Evolutionary conservation across 2,888 invertebrate species (phyloP).

Genomic region (Nemoura dubitans): DNA sequence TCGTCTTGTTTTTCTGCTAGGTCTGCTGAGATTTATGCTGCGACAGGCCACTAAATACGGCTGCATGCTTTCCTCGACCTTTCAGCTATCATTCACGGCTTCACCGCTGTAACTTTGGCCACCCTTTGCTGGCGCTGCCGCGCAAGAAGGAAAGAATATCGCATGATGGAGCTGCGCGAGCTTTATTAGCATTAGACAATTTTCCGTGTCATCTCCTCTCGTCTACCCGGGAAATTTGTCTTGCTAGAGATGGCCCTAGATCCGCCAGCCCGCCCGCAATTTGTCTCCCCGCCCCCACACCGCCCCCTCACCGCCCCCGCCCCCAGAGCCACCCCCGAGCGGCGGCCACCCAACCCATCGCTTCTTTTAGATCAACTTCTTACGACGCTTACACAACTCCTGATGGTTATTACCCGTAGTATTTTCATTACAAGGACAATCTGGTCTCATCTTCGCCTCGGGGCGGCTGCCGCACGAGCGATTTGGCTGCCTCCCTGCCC

Average conservation of each 20-base stretch:
- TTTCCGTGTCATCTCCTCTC: slow-evolving; percentile 45
- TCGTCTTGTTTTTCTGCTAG: neutral
- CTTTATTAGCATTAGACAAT: slow-evolving; percentile 46
- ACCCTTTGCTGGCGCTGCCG: slow-evolving; percentile 14
- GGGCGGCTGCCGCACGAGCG: neutral
- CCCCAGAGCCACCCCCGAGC: neutral
- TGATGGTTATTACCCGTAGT: slow-evolving; percentile 37
- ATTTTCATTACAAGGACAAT: slow-evolving; percentile 36
- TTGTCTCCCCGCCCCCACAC: slow-evolving; percentile 33
- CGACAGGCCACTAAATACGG: slow-evolving; percentile 2
- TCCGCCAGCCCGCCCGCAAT: slow-evolving; percentile 28
- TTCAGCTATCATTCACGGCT: neutral
- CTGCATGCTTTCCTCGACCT: slow-evolving; percentile 13
- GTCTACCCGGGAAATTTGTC: slow-evolving; percentile 31
- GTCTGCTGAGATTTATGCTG: neutral
- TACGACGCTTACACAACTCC: slow-evolving; percentile 16
- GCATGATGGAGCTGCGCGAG: slow-evolving; percentile 39
- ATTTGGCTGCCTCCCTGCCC: neutral
- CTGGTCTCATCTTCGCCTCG: slow-evolving; percentile 28
- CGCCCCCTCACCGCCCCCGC: slow-evolving; percentile 24
- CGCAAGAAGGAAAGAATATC: slow-evolving; percentile 25
- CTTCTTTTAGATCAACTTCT: slow-evolving; percentile 34
- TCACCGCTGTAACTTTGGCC: neutral
- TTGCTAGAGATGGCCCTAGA: slow-evolving; percentile 34
- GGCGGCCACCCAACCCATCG: slow-evolving; percentile 14